phyloP scores from a whole-genome alignment of 92 coral and sea anemone genomes.

The Umimayanthus chanpuru region DNA sequence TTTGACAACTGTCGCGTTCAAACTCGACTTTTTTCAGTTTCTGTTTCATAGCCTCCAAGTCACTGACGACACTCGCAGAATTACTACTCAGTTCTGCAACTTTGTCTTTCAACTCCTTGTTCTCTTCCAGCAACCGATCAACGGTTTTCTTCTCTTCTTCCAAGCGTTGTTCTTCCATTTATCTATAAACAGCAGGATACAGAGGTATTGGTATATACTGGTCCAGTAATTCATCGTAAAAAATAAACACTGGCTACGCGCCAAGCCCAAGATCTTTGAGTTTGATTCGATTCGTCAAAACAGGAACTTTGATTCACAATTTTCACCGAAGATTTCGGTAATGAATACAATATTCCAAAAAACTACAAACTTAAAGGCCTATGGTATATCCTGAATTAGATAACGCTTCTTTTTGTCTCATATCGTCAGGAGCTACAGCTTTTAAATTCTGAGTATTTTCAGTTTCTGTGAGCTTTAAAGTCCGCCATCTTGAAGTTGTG shows the following conservation, averaged over 20 bases:
- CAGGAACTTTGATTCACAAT: slow-evolving; percentile 18
- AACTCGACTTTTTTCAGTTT: slow-evolving; percentile 87
- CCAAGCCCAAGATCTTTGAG: neutral
- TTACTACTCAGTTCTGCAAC: slow-evolving; percentile 59
- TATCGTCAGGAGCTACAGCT: neutral
- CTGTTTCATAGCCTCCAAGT: slow-evolving; percentile 70
- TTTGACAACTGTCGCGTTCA: slow-evolving; percentile 85
- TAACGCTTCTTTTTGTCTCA: slow-evolving; percentile 10
- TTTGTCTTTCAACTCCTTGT: slow-evolving; percentile 47
- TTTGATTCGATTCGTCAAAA: neutral
- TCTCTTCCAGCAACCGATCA: slow-evolving; percentile 19
- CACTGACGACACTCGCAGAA: slow-evolving; percentile 54
- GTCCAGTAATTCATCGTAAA: slow-evolving; percentile 15
- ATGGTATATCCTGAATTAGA: slow-evolving; percentile 11
- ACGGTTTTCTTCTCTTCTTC: slow-evolving; percentile 44
- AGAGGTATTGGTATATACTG: slow-evolving; percentile 28
- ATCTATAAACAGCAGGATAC: slow-evolving; percentile 48
- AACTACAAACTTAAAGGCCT: slow-evolving; percentile 33
- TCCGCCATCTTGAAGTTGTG: slow-evolving; percentile 29
- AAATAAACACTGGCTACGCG: neutral
- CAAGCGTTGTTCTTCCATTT: slow-evolving; percentile 49
- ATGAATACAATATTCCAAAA: neutral
- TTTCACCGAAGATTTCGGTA: neutral
- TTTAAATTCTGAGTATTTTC: neutral
- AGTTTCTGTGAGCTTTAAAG: neutral